Base-by-base conservation (phyloP, 2,888 invertebrate genomes). In the Autographa pulchrina region DNA sequence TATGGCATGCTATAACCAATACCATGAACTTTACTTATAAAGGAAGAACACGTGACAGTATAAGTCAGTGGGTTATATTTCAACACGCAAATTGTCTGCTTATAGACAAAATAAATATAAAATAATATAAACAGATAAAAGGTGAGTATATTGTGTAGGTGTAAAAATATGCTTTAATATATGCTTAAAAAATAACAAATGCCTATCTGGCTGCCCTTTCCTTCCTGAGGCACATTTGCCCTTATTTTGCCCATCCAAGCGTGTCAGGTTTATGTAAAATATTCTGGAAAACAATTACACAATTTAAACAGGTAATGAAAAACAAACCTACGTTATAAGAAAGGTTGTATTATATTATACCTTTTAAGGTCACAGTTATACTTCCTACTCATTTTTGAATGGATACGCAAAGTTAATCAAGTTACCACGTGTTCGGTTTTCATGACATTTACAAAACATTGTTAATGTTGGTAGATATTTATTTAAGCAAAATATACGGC, bases 321-420 rank as follows among this genome's bases (percentile, higher is more conserved):
- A 62, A 43, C 62, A 32, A 61, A 64, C 52, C 59, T 56, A 56
- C 43, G 61, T 56, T 64, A 67, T 61, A 64, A 61, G 35, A 65
- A 68, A 65, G 72, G 65, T 68, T 72, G 31, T 68, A 68, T 68
- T 72, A 65, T 18, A 72, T 65, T 68, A 62, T 62, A 72, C 41
- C 64, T 54, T 48, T 65, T 58, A 31, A 41, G 41, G n/a, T 5
- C 11, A 43, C 16, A 14, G 41, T 9, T 56, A 31, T 13, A 35
- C n/a, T 18, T 64, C 20, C 5, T 52, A 41, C 54, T 65, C 25
- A 20, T 38, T 56, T 38, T n/a, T 18, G 58, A 5, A 58, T 5
- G 16, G 16, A 62, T 43, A 52, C 31, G 48, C 13, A 62, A 70
- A 62, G 48, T 56, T 54, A 56, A 56, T 64, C 18, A 31, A n/a